These are phyloP conservation scores for Lasioglossum zephyrum DNA, from an alignment of 2,888 invertebrate species.

Conservation along the genomic window DNA sequence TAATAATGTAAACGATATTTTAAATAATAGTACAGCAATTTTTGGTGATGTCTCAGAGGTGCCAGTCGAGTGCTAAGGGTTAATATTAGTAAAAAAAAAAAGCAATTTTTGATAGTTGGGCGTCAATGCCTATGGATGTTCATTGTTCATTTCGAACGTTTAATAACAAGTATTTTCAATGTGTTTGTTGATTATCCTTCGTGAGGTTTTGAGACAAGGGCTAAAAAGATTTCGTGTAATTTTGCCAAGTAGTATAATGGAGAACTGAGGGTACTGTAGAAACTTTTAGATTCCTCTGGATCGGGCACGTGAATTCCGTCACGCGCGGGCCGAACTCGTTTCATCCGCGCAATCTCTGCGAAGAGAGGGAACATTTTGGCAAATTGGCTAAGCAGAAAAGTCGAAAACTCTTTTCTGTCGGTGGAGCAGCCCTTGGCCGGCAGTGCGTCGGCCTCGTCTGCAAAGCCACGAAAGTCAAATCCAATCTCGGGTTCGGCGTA, in stretches of 20 bases:
- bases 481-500: slow-evolving; percentile 76
- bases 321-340: not conserved
- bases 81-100: too few relatives aligned
- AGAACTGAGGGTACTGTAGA: not conserved
- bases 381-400: slow-evolving; percentile 70
- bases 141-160: too few relatives aligned
- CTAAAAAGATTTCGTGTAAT: not conserved
- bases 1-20: too few relatives aligned
- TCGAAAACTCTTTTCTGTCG: slow-evolving; percentile 46
- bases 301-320: slow-evolving; percentile 15
- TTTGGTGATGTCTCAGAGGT: too few relatives aligned
- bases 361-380: slow-evolving; percentile 56
- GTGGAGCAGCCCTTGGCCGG: slow-evolving; percentile 7
- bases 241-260: not conserved
- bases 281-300: not conserved
- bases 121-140: too few relatives aligned
- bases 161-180: too few relatives aligned
- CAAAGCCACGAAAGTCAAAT: slow-evolving; percentile 73
- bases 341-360: not conserved
- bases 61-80: too few relatives aligned
- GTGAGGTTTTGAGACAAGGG: too few relatives aligned
- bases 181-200: too few relatives aligned
- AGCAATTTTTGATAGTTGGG: too few relatives aligned
- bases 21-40: too few relatives aligned
- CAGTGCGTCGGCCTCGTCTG: slow-evolving; percentile 24